Base-by-base conservation (phyloP, 2,888 invertebrate species). In the Eristalis tenax region DNA sequence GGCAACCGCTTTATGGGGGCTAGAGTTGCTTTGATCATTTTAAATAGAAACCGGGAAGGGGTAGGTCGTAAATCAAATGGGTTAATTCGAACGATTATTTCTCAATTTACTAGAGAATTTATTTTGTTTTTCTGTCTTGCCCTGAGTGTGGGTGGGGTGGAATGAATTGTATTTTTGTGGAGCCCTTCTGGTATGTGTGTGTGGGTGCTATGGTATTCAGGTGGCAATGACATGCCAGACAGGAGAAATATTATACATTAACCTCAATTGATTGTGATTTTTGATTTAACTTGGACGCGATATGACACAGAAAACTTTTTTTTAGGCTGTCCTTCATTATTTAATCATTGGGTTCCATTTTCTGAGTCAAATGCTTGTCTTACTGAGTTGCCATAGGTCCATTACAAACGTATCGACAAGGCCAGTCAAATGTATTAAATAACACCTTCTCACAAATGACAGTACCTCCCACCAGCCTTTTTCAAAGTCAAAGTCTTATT, bases 51-150 rank as follows among this genome's bases (percentile, higher is more conserved):
- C 50, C n/a, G 26, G n/a, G 50, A 50, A 43, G 68, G n/a, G 40
- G 68, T 56, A 11, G 50, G 32, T 57, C 56, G 56, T 69, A 68
- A 68, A 68, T 68, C 56, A 68, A 32, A 56, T 50, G 32, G 18
- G 69, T 69, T 50, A 56, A 22, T 56, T 69, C 32, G 69, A 50
- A 50, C 50, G 50, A 50, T 50, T 50, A 50, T 50, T 50, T 50
- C 50, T 50, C 50, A 50, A 50, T 50, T 50, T 50, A 50, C 18
- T 18, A 50, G 50, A n/a, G 50, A 18, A 18, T 18, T n/a, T 4
- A 43, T 40, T 4, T 13, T n/a, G n/a, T n/a, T 2, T 40, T 15
- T 40, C 1, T 40, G 15, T 40, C 3, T 40, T 40, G 40, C 13
- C 40, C 15, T 32, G 32, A 28, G 11, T 18, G 50, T 50, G 18